Base-by-base conservation (phyloP, 1,140 invertebrate species). In the Archivesica marissinica region DNA sequence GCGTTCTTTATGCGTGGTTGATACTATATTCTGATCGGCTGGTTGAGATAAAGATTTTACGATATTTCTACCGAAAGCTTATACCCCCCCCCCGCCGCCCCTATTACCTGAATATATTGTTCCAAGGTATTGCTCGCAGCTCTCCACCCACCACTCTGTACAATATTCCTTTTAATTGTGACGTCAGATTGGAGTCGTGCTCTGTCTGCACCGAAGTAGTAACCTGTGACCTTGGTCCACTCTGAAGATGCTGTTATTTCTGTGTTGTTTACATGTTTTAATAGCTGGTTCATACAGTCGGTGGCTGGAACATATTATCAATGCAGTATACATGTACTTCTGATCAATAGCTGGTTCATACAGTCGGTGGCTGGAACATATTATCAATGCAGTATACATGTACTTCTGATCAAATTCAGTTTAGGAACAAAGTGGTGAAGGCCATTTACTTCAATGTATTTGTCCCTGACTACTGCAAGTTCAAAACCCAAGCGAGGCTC, bases 71-170 rank as follows among this genome's bases (percentile, higher is more conserved):
- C n/a, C n/a, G n/a, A n/a, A n/a, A n/a, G n/a, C n/a, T n/a, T n/a
- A n/a, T n/a, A n/a, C n/a, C n/a, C n/a, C n/a, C n/a, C n/a, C n/a
- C n/a, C n/a, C n/a, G n/a, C n/a, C n/a, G n/a, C n/a, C n/a, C n/a
- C n/a, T n/a, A n/a, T 68, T 64, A 77, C 82, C 64, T 85, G 82
- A 35, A 85, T 77, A 28, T 77, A 77, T 47, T 85, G 82, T 11
- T 85, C 82, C 23, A 85, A 33, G 1, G 72, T 68, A 50, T 77
- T 77, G 0, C 20, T 15, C 17, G 52, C 41, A 25, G 82, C 47
- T 30, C 72, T 44, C 82, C 82, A 85, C 20, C 82, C 82, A 0
- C 72, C 82, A 54, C 72, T 77, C n/a, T 68, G 72, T 28, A 54
- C 56, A 25, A 70, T 38, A 39, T 56, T 50, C 2, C 25, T 41